Evolutionary conservation across 1,140 invertebrate species (phyloP).

Genomic region (Periplaneta americana): DNA sequence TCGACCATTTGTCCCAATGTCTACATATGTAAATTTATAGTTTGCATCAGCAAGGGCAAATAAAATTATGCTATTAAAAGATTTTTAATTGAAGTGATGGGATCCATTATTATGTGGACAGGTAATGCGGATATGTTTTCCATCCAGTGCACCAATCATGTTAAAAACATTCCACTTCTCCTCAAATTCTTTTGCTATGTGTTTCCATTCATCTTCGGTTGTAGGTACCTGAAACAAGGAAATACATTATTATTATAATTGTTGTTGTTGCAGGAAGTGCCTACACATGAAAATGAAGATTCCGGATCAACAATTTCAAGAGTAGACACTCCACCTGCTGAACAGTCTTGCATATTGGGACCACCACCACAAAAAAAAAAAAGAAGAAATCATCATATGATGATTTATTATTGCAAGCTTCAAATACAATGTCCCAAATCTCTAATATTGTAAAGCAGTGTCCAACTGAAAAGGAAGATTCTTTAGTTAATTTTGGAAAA

Average conservation of each 20-base stretch:
- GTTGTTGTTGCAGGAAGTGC: neutral
- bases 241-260: neutral
- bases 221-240: conserved; percentile 1
- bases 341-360: too few relatives aligned
- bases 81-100: conserved; percentile 32
- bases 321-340: neutral
- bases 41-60: conserved; percentile 29
- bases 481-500: neutral
- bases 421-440: neutral
- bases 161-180: conserved; percentile 27
- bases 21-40: conserved; percentile 28
- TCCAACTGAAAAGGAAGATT: neutral
- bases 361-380: neutral
- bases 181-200: conserved; percentile 10
- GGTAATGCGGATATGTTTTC: conserved; percentile 31
- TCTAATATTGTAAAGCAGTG: neutral
- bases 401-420: neutral
- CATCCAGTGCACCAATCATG: conserved; percentile 21
- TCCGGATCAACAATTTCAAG: neutral
- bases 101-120: conserved; percentile 24
- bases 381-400: neutral
- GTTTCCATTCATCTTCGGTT: conserved; percentile 7
- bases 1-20: conserved; percentile 28
- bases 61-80: conserved; percentile 29
- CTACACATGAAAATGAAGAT: neutral